Conservation (phyloP, 2,113 vertebrate species). For the Scopus umbretta region DNA sequence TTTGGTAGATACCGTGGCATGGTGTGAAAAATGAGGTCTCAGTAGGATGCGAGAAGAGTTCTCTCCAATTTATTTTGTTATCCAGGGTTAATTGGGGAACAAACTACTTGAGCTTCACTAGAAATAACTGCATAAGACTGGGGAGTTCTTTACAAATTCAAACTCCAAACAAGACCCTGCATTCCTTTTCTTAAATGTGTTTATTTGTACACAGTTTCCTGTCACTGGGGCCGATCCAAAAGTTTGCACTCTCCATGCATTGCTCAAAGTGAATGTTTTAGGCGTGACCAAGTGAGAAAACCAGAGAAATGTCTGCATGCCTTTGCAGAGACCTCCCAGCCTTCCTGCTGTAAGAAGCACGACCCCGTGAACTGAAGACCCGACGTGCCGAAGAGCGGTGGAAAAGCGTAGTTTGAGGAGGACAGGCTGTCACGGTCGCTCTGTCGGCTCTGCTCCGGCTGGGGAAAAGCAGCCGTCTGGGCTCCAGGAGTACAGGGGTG, state of each 20-base stretch:
- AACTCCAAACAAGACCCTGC: not conserved
- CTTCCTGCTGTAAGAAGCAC: not conserved
- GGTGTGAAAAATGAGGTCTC: not conserved
- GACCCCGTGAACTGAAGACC: not conserved
- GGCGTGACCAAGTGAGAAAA: not conserved
- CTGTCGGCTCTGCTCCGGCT: not conserved
- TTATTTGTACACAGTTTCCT: not conserved
- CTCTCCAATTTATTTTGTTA: not conserved
- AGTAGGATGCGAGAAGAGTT: not conserved
- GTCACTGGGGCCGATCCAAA: not conserved
- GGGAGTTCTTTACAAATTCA: not conserved
- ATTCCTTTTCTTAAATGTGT: not conserved
- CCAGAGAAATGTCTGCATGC: no score
- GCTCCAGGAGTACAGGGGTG: not conserved
- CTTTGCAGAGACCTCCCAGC: not conserved
- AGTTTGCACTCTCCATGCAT: not conserved
- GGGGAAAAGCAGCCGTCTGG: not conserved
- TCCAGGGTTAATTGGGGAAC: not conserved
- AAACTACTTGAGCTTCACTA: not conserved
- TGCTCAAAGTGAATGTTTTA: not conserved
- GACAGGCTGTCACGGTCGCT: no score
- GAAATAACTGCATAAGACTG: not conserved
- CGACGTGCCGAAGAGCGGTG: rapidly evolving
- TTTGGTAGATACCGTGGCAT: not conserved
- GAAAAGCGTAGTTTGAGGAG: rapidly evolving